Evolutionary conservation across 2,888 invertebrate species (phyloP).

Genomic region (Torymus aiolomorphi): DNA sequence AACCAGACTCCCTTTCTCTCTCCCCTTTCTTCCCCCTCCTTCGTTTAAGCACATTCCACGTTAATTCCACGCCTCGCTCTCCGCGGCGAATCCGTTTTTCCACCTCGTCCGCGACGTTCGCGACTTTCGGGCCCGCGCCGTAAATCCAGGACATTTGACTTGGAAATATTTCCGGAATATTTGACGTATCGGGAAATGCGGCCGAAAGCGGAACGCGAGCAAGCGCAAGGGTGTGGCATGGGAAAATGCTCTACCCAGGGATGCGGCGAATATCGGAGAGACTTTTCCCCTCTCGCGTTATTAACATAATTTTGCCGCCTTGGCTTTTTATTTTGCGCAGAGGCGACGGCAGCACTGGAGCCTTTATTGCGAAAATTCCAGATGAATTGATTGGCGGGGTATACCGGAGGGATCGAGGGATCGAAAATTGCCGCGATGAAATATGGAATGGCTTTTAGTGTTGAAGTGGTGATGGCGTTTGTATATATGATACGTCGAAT

Average conservation of each 20-base stretch:
- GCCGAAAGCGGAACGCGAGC: not conserved
- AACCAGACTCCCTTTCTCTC: too few species aligned
- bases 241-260: too few species aligned
- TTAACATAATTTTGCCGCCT: constrained; percentile 15
- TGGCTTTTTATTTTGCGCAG: not conserved
- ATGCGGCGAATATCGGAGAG: too few species aligned
- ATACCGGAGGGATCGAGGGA: not conserved
- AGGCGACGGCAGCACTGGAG: not conserved
- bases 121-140: not conserved
- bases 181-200: constrained; percentile 45
- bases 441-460: too few species aligned
- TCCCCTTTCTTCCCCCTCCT: too few species aligned
- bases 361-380: too few species aligned
- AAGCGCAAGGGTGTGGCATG: too few species aligned
- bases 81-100: constrained; percentile 25
- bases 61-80: not conserved
- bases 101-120: constrained; percentile 2
- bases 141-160: constrained; percentile 53
- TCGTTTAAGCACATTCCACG: too few species aligned
- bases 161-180: constrained; percentile 53
- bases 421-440: not conserved
- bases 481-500: too few species aligned
- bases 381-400: too few species aligned
- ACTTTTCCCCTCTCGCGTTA: not conserved
- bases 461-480: too few species aligned